A percentile compares a stretch with the other conserved stretches of the same genome.
phyloP scores from a whole-genome alignment of 2,888 invertebrate species.

The Macrophya annulata region DNA sequence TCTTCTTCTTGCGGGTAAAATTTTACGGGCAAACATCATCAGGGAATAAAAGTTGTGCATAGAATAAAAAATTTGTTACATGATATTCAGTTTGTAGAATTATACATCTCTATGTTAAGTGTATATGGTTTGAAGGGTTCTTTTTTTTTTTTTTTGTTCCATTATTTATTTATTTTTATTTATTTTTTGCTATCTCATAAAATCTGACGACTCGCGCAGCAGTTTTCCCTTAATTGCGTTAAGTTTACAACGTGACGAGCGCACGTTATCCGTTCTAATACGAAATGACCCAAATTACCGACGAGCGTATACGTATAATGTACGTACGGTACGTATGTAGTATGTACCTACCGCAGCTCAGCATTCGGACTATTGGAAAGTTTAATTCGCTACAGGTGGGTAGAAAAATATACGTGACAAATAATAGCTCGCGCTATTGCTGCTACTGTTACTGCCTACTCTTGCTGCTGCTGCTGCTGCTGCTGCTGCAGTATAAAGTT shows the following conservation, averaged over 20 bases:
- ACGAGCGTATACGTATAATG: constrained; percentile 40
- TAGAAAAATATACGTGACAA: constrained; percentile 53
- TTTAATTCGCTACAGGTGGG: constrained; percentile 53
- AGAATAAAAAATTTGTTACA: neutral
- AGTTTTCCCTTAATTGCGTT: constrained; percentile 51
- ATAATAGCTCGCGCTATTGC: neutral
- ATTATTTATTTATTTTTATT: too few species aligned
- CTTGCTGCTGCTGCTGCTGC: neutral
- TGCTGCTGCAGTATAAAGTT: constrained; percentile 11
- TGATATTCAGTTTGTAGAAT: neutral
- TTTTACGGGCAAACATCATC: neutral
- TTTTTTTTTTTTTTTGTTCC: neutral
- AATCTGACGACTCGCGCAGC: neutral
- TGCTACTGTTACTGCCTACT: neutral
- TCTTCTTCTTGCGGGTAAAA: neutral
- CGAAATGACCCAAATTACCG: constrained; percentile 53
- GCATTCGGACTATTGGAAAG: constrained; percentile 53
- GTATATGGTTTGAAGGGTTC: neutral
- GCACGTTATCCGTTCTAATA: constrained; percentile 50
- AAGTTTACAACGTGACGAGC: constrained; percentile 52
- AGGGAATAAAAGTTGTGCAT: neutral
- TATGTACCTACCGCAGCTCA: constrained; percentile 10
- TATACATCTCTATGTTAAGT: neutral
- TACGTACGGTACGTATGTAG: neutral
- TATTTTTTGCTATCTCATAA: neutral